These are phyloP conservation scores for Momotus momota DNA, from an alignment of 2,797 vertebrate genomes.

Conservation along the genomic window DNA sequence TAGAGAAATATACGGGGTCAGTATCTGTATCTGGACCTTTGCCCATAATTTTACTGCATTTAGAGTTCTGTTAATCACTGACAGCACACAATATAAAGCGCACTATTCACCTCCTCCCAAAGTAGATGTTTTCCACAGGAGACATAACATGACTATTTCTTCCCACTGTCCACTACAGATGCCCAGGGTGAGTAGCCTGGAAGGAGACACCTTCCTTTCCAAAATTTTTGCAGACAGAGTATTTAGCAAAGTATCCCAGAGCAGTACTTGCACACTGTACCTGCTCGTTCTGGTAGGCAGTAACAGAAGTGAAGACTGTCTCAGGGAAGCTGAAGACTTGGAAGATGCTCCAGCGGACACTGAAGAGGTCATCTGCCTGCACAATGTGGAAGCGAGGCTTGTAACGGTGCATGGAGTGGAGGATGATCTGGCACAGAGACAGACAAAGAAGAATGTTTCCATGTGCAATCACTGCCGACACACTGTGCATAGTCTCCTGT, in stretches of 20 bases:
- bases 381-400: conserved; percentile 92
- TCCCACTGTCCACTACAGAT: not conserved
- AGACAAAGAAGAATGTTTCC: not conserved
- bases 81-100: not conserved
- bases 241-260: accelerated
- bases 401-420: conserved; percentile 95
- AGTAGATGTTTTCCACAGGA: not conserved
- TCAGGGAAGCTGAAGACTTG: conserved; percentile 92
- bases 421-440: conserved; percentile 80
- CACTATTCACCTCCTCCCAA: not conserved
- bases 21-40: not conserved
- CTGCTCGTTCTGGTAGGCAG: conserved; percentile 93
- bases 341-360: conserved; percentile 89
- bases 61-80: not conserved
- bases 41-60: not conserved
- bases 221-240: not conserved
- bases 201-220: not conserved
- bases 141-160: not conserved
- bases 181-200: not conserved
- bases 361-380: conserved; percentile 91
- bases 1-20: not conserved
- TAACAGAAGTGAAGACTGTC: conserved; percentile 91
- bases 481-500: not conserved
- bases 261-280: conserved; percentile 47
- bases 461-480: not conserved